Evolutionary conservation across 2,113 vertebrate species (phyloP).

Genomic region (Charadrius vociferus): DNA sequence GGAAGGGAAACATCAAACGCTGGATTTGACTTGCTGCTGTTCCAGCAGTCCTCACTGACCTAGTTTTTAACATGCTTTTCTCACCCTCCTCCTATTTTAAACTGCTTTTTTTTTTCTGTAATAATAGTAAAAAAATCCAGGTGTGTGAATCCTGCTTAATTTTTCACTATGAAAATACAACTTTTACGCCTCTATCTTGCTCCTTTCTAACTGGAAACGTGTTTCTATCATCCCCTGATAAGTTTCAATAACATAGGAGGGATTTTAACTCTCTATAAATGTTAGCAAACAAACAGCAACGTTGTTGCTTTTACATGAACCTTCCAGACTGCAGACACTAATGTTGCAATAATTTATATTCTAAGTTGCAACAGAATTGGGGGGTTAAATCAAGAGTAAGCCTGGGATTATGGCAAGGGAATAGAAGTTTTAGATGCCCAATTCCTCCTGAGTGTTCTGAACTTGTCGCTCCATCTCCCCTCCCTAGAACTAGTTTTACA

Average conservation of each 20-base stretch:
- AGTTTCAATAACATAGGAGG: rapidly evolving
- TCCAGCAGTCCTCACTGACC: not conserved
- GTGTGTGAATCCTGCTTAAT: not conserved
- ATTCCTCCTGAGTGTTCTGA: not conserved
- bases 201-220: not conserved
- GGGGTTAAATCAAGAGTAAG: not conserved
- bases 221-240: not conserved
- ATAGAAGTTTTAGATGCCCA: not conserved
- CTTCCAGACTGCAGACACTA: not conserved
- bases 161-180: not conserved
- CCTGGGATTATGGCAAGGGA: not conserved
- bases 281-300: not conserved
- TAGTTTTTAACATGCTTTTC: not conserved
- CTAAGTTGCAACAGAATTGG: not conserved
- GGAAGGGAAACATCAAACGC: not conserved
- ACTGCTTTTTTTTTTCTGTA: not conserved
- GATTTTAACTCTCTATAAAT: not conserved
- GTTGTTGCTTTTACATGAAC: not conserved
- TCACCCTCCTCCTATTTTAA: not conserved
- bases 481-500: not conserved
- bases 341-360: not conserved
- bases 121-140: not conserved
- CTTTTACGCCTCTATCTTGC: not conserved
- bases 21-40: not conserved
- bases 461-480: not conserved